Percentiles rank a stretch among this genome's conserved stretches.
Conservation (phyloP, 2,797 vertebrate species). For the Delichon dasypus region DNA sequence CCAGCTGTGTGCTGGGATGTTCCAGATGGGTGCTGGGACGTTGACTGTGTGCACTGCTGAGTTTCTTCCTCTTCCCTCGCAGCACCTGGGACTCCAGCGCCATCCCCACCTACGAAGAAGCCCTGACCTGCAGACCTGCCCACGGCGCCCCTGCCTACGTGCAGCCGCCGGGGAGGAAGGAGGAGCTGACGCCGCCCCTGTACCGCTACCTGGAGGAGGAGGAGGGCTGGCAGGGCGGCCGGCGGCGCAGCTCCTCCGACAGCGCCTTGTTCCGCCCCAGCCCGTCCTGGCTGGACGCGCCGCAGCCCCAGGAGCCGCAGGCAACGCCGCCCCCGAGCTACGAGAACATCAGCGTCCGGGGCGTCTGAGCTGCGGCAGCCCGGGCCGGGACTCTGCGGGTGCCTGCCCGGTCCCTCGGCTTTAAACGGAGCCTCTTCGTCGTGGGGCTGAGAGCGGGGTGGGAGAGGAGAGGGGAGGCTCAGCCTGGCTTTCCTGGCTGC, state of each 20-base stretch:
- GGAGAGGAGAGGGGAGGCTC: not conserved
- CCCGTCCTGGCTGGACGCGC: constrained; percentile 3
- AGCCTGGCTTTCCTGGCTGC: not conserved
- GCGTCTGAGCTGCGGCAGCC: not conserved
- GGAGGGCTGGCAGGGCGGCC: constrained; percentile 71
- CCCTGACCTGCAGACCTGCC: constrained; percentile 66
- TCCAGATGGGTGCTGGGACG: not conserved
- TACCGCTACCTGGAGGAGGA: constrained; percentile 84
- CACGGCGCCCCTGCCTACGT: constrained; percentile 55
- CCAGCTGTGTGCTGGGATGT: rapidly evolving
- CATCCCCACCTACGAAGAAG: constrained; percentile 71
- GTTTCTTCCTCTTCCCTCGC: not conserved
- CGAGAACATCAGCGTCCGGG: constrained; percentile 23
- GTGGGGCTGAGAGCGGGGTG: not conserved
- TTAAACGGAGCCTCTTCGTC: not conserved
- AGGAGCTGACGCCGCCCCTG: constrained; percentile 76
- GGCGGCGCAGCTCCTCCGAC: constrained; percentile 3
- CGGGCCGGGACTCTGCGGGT: not conserved
- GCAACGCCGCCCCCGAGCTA: constrained; percentile 70
- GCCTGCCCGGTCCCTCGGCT: not conserved
- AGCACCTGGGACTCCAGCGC: constrained; percentile 81
- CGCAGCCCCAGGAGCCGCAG: not conserved
- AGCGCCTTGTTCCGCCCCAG: constrained; percentile 55
- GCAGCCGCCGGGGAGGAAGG: constrained; percentile 62
- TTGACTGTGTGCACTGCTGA: rapidly evolving